Conservation (phyloP, 2,113 vertebrate species). For the Oreochromis spilurus region DNA sequence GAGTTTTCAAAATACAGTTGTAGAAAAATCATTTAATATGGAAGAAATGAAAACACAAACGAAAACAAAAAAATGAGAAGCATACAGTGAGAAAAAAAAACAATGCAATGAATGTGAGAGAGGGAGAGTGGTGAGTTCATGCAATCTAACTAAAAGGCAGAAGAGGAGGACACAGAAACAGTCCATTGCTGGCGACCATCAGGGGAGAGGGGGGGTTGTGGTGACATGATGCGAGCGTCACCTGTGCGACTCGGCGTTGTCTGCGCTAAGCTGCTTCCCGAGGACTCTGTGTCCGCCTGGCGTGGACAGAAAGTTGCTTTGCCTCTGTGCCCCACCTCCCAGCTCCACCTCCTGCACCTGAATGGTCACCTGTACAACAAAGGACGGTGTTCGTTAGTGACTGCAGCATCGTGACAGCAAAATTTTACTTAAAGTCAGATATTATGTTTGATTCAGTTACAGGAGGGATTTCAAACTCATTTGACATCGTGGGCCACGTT, state of each 20-base stretch:
- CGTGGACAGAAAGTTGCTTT: conserved; percentile 80
- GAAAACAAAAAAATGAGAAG: background rate
- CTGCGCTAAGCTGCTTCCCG: conserved; percentile 96
- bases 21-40: background rate
- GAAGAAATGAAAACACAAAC: background rate
- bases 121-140: background rate
- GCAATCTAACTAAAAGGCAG: background rate
- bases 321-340: conserved; percentile 75
- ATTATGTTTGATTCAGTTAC: background rate
- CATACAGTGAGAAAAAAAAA: background rate
- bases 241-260: conserved; percentile 96
- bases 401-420: background rate
- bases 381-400: background rate
- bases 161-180: background rate
- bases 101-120: background rate
- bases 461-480: background rate
- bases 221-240: conserved; percentile 52
- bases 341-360: conserved; percentile 92
- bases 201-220: background rate
- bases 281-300: conserved; percentile 88
- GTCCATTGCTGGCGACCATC: conserved; percentile 1
- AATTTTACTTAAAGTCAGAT: fast-evolving
- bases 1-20: background rate
- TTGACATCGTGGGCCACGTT: background rate
- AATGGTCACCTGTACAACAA: conserved; percentile 81